Evolutionary conservation across 1,140 invertebrate genomes (phyloP), one percentile per base, ranked within the genome.

Genomic region (Drepana arcuata): DNA sequence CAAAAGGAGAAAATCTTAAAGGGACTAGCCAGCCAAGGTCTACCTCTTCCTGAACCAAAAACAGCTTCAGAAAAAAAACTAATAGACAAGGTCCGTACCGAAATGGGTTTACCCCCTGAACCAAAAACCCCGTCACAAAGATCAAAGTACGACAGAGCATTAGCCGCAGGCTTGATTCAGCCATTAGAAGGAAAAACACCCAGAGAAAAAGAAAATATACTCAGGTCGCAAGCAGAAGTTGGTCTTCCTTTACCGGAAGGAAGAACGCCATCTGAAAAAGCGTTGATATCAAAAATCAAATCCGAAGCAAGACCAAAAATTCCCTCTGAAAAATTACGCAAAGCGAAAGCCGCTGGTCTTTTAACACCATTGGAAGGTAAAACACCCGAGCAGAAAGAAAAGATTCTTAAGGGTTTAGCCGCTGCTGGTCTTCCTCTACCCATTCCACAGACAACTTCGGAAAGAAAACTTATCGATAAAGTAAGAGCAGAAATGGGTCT

Each of bases 191-290:
- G 54, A 5, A 66, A 66, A 40, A 29, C 48, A 14, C 35, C 30
- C 11, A 21, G 38, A 13, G 41, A 69, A 36, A 61, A 51, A 41
- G 51, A 66, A 42, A 59, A 52, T 31, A 59, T 57, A 32, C 14
- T 67, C n/a, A 53, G 37, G 44, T 47, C 46, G 0, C 18, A 61
- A 13, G 46, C 40, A 6, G 26, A 34, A 12, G 18, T 37, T 1
- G 46, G 46, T 2, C n/a, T 55, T 14, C 41, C 51, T 7, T 35
- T 55, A 7, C 51, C 51, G 2, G 33, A 43, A 43, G 26, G 31
- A 2, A 47, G 44, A 47, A 55, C 42, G 7, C 2, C 42, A 14
- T 57, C 52, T 3, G 46, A 55, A 27, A 43, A 41, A 21, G 40
- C 42, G 39, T 7, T 59, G n/a, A 39, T 51, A 2, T 24, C 40